phyloP scores from a whole-genome alignment of 1,140 invertebrate genomes.

The Neodiprion virginianus region DNA sequence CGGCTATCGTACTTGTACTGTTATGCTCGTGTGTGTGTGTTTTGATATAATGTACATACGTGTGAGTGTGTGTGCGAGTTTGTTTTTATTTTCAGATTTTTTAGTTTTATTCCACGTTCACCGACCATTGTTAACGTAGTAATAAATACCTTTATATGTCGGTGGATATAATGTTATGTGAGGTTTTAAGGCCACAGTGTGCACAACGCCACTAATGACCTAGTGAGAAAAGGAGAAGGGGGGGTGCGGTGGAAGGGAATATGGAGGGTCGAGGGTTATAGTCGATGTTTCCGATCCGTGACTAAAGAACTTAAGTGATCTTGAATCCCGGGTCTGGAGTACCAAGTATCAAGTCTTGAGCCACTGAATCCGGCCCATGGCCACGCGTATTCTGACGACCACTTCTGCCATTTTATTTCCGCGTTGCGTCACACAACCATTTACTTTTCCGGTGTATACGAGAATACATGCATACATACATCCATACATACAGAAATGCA shows the following conservation, averaged over 20 bases:
- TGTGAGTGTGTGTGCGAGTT: too few relatives aligned
- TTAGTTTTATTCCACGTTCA: background rate
- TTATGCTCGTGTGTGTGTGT: too few relatives aligned
- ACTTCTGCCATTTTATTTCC: too few relatives aligned
- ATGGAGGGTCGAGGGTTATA: slow-evolving; percentile 32
- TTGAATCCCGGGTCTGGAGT: background rate
- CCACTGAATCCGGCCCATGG: slow-evolving; percentile 20
- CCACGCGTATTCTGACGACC: slow-evolving; percentile 2
- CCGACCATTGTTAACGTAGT: slow-evolving; percentile 2
- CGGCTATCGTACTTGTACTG: too few relatives aligned
- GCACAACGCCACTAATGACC: slow-evolving; percentile 10
- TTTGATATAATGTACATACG: too few relatives aligned
- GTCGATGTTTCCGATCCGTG: slow-evolving; percentile 32
- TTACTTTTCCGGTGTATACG: too few relatives aligned
- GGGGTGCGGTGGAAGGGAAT: slow-evolving; percentile 7
- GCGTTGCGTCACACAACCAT: too few relatives aligned
- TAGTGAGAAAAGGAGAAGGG: slow-evolving; percentile 12
- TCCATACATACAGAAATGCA: too few relatives aligned
- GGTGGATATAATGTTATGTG: slow-evolving; percentile 5
- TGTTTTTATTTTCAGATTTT: background rate
- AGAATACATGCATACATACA: too few relatives aligned
- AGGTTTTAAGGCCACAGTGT: background rate
- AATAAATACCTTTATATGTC: background rate
- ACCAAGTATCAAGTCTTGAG: too few relatives aligned
- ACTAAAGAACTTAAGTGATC: slow-evolving; percentile 35